These are phyloP conservation scores for Cairina moschata DNA, from an alignment of 2,113 vertebrate genomes.

Conservation along the genomic window DNA sequence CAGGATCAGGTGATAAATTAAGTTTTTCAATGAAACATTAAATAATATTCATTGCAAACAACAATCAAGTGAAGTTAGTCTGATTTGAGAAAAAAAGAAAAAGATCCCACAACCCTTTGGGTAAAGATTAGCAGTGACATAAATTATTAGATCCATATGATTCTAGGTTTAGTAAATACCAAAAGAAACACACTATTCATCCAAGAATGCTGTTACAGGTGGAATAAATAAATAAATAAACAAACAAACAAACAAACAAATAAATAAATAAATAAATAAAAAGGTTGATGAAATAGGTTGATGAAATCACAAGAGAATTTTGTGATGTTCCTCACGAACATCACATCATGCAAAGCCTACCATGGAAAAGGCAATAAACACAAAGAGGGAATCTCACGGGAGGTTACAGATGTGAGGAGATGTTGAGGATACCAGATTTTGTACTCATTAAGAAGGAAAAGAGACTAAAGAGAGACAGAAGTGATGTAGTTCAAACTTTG, in stretches of 20 bases:
- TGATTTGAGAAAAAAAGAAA: not conserved
- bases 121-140: not conserved
- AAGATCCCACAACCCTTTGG: not conserved
- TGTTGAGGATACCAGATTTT: not conserved
- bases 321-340: not conserved
- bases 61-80: not conserved
- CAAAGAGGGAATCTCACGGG: not conserved
- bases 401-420: not conserved
- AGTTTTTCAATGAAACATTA: not conserved
- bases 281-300: not conserved
- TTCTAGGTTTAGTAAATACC: not conserved
- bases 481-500: not conserved
- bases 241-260: no score
- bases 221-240: not conserved
- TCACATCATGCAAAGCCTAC: not conserved
- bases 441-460: constrained; percentile 21
- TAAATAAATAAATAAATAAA: no score
- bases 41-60: not conserved
- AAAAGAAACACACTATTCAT: not conserved
- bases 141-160: not conserved
- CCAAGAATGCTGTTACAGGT: not conserved
- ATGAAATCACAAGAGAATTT: not conserved
- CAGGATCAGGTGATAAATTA: not conserved
- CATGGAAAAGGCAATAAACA: not conserved
- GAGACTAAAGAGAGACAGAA: not conserved